Evolutionary conservation across 2,113 vertebrate genomes (phyloP), one percentile per base, ranked within the genome.

Genomic region (Paralichthys olivaceus): DNA sequence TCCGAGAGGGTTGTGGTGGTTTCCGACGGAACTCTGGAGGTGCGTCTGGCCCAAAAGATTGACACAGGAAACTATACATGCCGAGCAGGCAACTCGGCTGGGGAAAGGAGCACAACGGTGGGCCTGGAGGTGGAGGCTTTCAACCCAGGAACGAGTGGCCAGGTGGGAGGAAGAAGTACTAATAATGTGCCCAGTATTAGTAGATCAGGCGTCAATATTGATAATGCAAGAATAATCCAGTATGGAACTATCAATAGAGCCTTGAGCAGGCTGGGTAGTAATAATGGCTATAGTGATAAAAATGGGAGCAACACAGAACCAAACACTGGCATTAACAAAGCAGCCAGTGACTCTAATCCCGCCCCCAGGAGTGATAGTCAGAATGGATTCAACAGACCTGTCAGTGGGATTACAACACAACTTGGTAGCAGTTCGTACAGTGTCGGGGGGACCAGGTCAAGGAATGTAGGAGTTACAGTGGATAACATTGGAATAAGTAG

Each of bases 51-150:
- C 0, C 96, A 96, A 87, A 94, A 94, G 26, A 90, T 92, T 0
- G 97, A 99, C 86, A 91, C 88, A 0, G 98, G 98, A 49, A 97
- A 97, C 86, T 99, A 99, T 67, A 99, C 96, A 0, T 99, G 98
- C 1, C 72, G 89, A 34, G 96, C 90, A 0, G 87, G 92, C 7
- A 97, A 95, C 84, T 80, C 88, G 0, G 96, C 89, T 0, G 97
- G 97, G 9, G 95, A 94, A 72, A 95, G 91, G 69, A 87, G 90
- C 28, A 96, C 94, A 55, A 70, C 92, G 0, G 86, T 98, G 15
- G 90, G 92, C 77, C 80, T 99, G 15, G 93, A 95, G 0, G 94
- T 98, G 34, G 82, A 92, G 0, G 83, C 93, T 28, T 87, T 90
- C 25, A 74, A 91, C 7, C 90, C 94, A 67, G 78, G 72, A 61